Evolutionary conservation across 1,140 invertebrate genomes (phyloP).

Genomic region (Calliopsis andreniformis): DNA sequence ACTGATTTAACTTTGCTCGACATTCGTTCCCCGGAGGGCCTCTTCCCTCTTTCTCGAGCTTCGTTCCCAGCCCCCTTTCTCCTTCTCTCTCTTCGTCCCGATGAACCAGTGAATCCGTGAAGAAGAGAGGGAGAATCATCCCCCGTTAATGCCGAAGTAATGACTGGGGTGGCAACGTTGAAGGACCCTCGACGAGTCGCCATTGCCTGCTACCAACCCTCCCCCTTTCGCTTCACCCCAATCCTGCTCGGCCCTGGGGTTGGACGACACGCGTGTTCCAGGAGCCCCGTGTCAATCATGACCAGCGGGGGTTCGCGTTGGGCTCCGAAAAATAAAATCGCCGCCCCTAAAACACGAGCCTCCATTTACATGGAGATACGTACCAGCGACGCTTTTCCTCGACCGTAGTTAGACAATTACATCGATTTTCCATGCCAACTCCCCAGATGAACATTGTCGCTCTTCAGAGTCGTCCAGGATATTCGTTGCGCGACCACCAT

Average conservation of each 20-base stretch:
- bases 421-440: slow-evolving; percentile 35
- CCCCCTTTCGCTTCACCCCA: slow-evolving; percentile 15
- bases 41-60: not conserved
- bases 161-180: slow-evolving; percentile 77
- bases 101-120: slow-evolving; percentile 61
- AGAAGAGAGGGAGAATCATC: slow-evolving; percentile 69
- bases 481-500: slow-evolving; percentile 29
- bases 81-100: slow-evolving; percentile 32
- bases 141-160: slow-evolving; percentile 78
- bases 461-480: not conserved
- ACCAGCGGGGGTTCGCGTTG: slow-evolving; percentile 41
- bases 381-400: slow-evolving; percentile 21
- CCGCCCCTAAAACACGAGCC: slow-evolving; percentile 14
- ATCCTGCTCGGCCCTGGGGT: slow-evolving; percentile 35
- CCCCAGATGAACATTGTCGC: slow-evolving; percentile 9
- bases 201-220: slow-evolving; percentile 45
- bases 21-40: slow-evolving; percentile 27
- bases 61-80: not conserved
- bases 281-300: slow-evolving; percentile 65
- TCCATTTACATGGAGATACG: slow-evolving; percentile 26
- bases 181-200: slow-evolving; percentile 72
- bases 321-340: slow-evolving; percentile 46
- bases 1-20: slow-evolving; percentile 57
- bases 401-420: slow-evolving; percentile 26
- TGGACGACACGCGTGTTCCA: slow-evolving; percentile 55